Percentiles rank a stretch among this genome's conserved stretches.
These are phyloP conservation scores for Sphaerophoria taeniata DNA, from an alignment of 2,888 invertebrate species.

Conservation along the genomic window DNA sequence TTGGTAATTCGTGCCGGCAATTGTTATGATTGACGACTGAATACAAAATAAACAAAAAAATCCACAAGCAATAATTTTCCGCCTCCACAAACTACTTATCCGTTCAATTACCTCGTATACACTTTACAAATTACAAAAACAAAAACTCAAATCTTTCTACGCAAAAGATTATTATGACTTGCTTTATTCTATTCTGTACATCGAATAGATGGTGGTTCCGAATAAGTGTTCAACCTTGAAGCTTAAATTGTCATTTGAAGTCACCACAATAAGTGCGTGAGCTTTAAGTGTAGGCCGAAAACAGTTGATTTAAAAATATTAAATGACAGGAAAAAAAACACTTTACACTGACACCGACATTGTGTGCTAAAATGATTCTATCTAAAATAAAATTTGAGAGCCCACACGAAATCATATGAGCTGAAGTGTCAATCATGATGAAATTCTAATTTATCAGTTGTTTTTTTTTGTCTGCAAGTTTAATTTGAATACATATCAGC, in stretches of 20 bases:
- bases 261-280: constrained; percentile 43
- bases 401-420: constrained; percentile 32
- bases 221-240: constrained; percentile 41
- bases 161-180: constrained; percentile 24
- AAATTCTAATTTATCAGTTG: constrained; percentile 56
- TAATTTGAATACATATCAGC: neutral
- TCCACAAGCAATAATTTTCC: neutral
- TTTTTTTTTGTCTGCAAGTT: constrained; percentile 18
- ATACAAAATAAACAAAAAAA: constrained; percentile 1
- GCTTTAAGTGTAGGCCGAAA: constrained; percentile 24
- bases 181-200: constrained; percentile 13
- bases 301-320: constrained; percentile 37
- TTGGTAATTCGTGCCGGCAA: neutral
- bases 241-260: constrained; percentile 40
- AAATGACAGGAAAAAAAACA: constrained; percentile 1
- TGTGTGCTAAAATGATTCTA: constrained; percentile 19
- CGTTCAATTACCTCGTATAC: constrained; percentile 56
- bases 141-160: constrained; percentile 22
- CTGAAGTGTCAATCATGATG: constrained; percentile 64
- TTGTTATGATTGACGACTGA: neutral
- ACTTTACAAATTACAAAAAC: constrained; percentile 13
- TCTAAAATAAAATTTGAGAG: constrained; percentile 30
- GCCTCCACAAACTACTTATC: constrained; percentile 36
- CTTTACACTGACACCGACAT: neutral
- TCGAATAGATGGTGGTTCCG: constrained; percentile 18